Evolutionary conservation across 2,113 vertebrate genomes (phyloP).

Genomic region (Ochotona princeps): DNA sequence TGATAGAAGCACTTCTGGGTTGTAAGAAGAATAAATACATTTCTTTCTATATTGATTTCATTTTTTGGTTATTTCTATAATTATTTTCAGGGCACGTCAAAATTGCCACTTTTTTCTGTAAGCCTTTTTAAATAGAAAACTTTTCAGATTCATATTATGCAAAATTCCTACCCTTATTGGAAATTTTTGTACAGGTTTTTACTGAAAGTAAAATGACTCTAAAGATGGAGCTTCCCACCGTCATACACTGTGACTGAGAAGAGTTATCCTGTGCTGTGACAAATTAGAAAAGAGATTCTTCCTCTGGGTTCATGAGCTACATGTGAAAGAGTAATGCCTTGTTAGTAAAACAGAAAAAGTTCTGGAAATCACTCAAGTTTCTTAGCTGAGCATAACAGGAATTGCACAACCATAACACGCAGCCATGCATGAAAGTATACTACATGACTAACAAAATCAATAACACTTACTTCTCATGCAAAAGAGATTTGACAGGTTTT

Average conservation of each 20-base stretch:
- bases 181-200: not conserved
- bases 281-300: not conserved
- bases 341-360: not conserved
- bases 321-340: not conserved
- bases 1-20: not conserved
- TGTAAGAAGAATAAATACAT: not conserved
- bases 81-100: not conserved
- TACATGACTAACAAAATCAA: not conserved
- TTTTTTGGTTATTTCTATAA: not conserved
- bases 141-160: not conserved
- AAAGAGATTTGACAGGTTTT: not conserved
- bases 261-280: not conserved
- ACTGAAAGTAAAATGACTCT: not conserved
- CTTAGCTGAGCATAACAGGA: not conserved
- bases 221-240: not conserved
- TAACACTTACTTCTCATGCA: not conserved
- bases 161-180: not conserved
- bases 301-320: not conserved
- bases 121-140: not conserved
- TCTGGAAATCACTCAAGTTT: slow-evolving; percentile 23
- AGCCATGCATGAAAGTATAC: not conserved
- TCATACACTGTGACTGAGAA: not conserved
- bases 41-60: not conserved
- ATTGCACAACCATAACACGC: not conserved
- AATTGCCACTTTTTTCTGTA: not conserved